phyloP scores from a whole-genome alignment of 2,888 invertebrate species.

The Chrysolina oricalcia region DNA sequence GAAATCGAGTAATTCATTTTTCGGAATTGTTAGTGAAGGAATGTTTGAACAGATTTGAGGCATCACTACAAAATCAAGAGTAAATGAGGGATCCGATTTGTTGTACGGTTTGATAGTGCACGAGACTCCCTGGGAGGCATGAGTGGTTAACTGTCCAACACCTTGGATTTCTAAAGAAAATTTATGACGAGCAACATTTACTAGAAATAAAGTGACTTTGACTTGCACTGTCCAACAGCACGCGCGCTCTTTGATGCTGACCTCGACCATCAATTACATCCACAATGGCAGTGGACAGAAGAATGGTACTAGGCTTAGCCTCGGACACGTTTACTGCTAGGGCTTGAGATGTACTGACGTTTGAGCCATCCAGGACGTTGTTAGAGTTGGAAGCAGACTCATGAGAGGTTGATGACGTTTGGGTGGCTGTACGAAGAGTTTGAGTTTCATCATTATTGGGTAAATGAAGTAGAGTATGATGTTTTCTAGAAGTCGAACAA shows the following conservation, averaged over 20 bases:
- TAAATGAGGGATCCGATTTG: constrained; percentile 10
- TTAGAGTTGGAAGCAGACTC: neutral
- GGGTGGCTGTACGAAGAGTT: neutral
- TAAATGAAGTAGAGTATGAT: neutral
- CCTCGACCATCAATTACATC: constrained; percentile 16
- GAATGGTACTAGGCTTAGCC: neutral
- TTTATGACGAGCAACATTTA: constrained; percentile 11
- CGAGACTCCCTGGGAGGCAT: constrained; percentile 1
- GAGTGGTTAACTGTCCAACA: constrained; percentile 10
- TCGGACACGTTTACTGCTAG: too few relatives aligned
- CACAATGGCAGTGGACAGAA: constrained; percentile 14
- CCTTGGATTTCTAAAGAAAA: constrained; percentile 7
- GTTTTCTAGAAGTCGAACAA: neutral
- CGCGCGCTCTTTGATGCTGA: neutral
- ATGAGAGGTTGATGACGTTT: neutral
- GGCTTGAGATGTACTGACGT: too few relatives aligned
- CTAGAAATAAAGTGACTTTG: constrained; percentile 10
- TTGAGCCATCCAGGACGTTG: neutral
- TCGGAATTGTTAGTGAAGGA: neutral
- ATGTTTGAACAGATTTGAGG: constrained; percentile 10
- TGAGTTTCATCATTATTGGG: neutral
- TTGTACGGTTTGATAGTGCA: constrained; percentile 16
- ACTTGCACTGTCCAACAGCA: constrained; percentile 7
- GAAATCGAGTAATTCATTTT: too few relatives aligned
- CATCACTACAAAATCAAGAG: constrained; percentile 19